Evolutionary conservation across 2,113 vertebrate genomes (phyloP).

Genomic region (Gorsachius goisagi): DNA sequence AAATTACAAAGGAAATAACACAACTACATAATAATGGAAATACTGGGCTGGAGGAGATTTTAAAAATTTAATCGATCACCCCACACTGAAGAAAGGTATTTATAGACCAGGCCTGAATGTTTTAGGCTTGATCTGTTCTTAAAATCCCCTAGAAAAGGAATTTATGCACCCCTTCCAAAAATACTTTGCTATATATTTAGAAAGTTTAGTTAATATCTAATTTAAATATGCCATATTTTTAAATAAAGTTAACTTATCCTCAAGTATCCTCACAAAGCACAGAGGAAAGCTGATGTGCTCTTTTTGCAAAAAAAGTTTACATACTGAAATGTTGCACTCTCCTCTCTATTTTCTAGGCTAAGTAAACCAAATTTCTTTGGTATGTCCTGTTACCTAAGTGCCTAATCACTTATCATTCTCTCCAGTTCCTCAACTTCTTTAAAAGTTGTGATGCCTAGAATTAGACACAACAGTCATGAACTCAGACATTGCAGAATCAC

Average conservation of each 20-base stretch:
- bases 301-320: background rate
- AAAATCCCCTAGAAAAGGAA: background rate
- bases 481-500: background rate
- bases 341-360: background rate
- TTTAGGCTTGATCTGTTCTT: background rate
- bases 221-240: background rate
- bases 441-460: background rate
- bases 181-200: background rate
- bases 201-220: background rate
- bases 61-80: background rate
- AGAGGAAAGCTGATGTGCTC: background rate
- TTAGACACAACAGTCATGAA: background rate
- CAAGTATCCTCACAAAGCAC: background rate
- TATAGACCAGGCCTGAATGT: background rate
- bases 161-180: background rate
- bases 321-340: background rate
- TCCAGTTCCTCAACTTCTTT: background rate
- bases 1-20: background rate
- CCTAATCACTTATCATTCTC: background rate
- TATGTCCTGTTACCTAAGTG: background rate
- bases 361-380: background rate
- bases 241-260: background rate
- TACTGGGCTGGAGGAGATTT: background rate
- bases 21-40: background rate
- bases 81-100: background rate